Evolutionary conservation across 2,888 invertebrate species (phyloP).

Genomic region (Autographa pulchrina): DNA sequence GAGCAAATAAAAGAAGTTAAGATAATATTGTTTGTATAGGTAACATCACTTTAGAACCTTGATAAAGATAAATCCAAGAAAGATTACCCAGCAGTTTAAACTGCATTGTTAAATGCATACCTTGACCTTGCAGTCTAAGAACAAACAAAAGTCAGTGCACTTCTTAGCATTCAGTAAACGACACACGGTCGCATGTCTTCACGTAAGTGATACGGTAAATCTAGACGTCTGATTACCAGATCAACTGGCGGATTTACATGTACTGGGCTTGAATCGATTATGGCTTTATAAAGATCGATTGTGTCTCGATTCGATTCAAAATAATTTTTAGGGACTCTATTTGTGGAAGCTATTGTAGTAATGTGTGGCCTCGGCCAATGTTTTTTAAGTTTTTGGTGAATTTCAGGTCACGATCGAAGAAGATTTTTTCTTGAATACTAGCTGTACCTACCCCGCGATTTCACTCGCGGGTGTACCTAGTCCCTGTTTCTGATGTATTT

Average conservation of each 20-base stretch:
- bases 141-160: conserved; percentile 52
- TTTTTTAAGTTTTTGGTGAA: no score
- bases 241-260: conserved; percentile 47
- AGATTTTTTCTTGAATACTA: no score
- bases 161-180: conserved; percentile 33
- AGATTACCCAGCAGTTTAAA: neutral
- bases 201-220: conserved; percentile 51
- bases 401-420: no score
- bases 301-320: conserved; percentile 10
- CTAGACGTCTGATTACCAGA: conserved; percentile 46
- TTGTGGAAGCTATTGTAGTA: neutral
- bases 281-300: conserved; percentile 6
- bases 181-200: conserved; percentile 45
- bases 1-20: neutral
- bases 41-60: neutral
- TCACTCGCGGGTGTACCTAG: no score
- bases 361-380: no score
- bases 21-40: neutral
- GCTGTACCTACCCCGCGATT: no score
- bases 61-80: neutral
- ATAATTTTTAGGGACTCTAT: neutral
- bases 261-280: conserved; percentile 46
- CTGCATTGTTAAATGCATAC: conserved; percentile 7
- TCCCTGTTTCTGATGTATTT: no score
- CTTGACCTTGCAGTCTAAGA: conserved; percentile 43